Evolutionary conservation across 2,888 invertebrate genomes (phyloP).

Genomic region (Trissonchulus latispiculum): DNA sequence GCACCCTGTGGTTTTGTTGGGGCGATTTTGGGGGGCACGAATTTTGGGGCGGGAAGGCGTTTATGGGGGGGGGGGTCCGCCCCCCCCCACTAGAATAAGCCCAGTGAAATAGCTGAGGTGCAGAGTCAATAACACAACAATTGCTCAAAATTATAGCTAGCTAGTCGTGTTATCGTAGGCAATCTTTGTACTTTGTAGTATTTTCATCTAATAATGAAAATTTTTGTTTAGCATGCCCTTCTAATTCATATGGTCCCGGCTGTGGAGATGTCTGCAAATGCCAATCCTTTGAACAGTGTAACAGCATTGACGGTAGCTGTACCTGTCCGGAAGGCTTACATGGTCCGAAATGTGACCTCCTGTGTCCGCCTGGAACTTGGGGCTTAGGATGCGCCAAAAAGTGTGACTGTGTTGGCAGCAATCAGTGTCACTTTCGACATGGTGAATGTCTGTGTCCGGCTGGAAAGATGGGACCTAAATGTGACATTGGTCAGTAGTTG

Average conservation of each 20-base stretch:
- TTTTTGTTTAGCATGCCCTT: slow-evolving; percentile 14
- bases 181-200: no score
- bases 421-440: background rate
- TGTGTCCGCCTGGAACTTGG: slow-evolving; percentile 12
- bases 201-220: no score
- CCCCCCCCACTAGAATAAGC: no score
- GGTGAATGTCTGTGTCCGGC: slow-evolving; percentile 20
- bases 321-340: background rate
- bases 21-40: no score
- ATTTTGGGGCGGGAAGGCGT: no score
- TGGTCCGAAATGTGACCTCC: slow-evolving; percentile 1
- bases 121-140: no score
- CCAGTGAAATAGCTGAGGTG: no score
- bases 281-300: background rate
- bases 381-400: slow-evolving; percentile 25
- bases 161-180: no score
- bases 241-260: background rate
- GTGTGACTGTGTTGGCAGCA: slow-evolving; percentile 27
- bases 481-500: slow-evolving; percentile 15
- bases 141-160: no score
- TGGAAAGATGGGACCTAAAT: slow-evolving; percentile 16
- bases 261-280: slow-evolving; percentile 10
- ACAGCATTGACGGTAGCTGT: slow-evolving; percentile 6
- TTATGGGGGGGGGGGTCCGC: no score
- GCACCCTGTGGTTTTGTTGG: no score